Conservation (phyloP, 2,113 vertebrate genomes). For the Uria lomvia region DNA sequence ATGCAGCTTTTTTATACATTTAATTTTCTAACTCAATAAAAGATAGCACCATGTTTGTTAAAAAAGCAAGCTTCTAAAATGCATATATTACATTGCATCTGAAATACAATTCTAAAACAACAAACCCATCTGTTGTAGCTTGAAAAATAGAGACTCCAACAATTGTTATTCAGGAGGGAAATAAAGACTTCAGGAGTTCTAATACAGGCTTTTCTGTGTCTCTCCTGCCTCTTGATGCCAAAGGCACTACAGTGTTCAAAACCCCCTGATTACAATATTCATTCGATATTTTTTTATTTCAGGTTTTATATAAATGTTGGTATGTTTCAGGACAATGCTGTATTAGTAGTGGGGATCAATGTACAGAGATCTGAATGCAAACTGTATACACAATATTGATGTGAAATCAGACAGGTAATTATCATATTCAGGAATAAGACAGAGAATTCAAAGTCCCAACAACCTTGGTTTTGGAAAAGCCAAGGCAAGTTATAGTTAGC, state of each 20-base stretch:
- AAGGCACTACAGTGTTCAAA: neutral
- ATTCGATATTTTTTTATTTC: neutral
- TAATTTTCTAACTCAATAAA: neutral
- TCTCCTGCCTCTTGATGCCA: neutral
- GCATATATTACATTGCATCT: neutral
- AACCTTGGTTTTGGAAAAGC: neutral
- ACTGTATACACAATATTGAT: accelerated
- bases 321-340: neutral
- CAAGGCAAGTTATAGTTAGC: neutral
- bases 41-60: neutral
- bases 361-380: neutral
- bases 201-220: neutral
- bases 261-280: neutral
- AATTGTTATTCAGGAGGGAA: neutral
- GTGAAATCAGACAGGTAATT: neutral
- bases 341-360: neutral
- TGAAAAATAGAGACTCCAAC: neutral
- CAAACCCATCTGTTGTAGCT: neutral
- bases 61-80: neutral
- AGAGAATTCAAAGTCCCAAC: neutral
- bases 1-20: neutral
- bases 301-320: neutral
- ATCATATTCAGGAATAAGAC: neutral
- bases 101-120: neutral
- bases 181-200: neutral